Percentiles rank a stretch among this genome's conserved stretches.
Evolutionary conservation across 1,140 invertebrate species (phyloP).

Genomic region (Eupeodes corollae): DNA sequence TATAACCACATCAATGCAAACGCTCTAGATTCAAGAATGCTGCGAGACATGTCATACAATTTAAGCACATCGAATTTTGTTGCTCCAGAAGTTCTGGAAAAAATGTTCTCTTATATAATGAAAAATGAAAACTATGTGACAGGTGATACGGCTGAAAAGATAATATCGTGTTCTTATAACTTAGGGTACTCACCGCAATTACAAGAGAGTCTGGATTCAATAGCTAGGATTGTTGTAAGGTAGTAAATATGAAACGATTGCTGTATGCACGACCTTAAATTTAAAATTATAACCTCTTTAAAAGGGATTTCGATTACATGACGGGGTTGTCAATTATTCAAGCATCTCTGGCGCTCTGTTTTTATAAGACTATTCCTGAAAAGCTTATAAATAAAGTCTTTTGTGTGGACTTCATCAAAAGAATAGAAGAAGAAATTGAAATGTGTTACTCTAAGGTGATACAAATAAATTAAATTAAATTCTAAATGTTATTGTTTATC

Average conservation of each 20-base stretch:
- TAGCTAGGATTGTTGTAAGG: constrained; percentile 19
- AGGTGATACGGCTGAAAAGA: constrained; percentile 40
- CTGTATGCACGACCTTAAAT: neutral
- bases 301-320: constrained; percentile 41
- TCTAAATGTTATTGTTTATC: constrained; percentile 1
- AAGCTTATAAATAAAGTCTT: constrained; percentile 42
- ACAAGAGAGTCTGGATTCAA: constrained; percentile 25
- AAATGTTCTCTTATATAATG: constrained; percentile 36
- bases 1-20: constrained; percentile 19
- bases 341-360: constrained; percentile 38
- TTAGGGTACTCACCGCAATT: constrained; percentile 39
- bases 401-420: constrained; percentile 43
- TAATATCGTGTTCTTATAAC: constrained; percentile 38
- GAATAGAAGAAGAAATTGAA: constrained; percentile 42
- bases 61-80: constrained; percentile 29
- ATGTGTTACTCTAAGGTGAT: constrained; percentile 40
- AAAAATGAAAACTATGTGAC: constrained; percentile 31
- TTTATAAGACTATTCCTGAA: constrained; percentile 38
- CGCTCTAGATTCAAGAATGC: constrained; percentile 34
- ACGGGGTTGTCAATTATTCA: constrained; percentile 39
- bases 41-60: constrained; percentile 35
- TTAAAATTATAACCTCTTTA: constrained; percentile 2
- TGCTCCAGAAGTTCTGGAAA: constrained; percentile 37
- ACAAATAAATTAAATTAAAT: too few relatives aligned
- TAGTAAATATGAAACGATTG: neutral